Conservation (phyloP, 2,113 vertebrate species). For the Megatriorchis doriae region DNA sequence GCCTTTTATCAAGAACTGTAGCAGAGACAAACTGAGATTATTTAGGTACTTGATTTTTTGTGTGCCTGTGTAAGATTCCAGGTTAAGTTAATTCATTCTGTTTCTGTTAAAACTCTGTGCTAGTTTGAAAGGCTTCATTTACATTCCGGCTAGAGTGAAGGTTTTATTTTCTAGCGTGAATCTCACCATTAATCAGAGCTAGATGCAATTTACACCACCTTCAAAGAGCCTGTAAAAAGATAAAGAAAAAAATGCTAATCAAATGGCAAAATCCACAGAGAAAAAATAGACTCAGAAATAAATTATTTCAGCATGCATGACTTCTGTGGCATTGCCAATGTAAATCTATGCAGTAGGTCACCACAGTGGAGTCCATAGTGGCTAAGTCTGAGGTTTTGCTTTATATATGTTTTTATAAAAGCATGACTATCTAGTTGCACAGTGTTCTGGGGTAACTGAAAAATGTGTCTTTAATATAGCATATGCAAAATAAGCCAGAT, state of each 20-base stretch:
- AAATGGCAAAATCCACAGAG: conserved; percentile 39
- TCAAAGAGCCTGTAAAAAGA: conserved; percentile 48
- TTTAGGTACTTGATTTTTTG: not conserved
- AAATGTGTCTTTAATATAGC: not conserved
- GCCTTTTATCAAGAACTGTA: not conserved
- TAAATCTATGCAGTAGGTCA: conserved; percentile 55
- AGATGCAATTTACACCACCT: conserved; percentile 29
- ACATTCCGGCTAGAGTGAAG: not conserved
- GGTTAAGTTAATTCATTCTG: not conserved
- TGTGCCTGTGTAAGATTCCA: not conserved
- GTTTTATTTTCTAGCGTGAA: conserved; percentile 22
- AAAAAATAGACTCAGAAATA: conserved; percentile 40
- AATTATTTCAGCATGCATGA: conserved; percentile 57
- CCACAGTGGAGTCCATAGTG: conserved; percentile 16
- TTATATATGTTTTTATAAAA: not conserved
- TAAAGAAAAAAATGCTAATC: conserved; percentile 53
- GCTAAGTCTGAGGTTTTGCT: conserved; percentile 28
- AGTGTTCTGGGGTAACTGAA: not conserved
- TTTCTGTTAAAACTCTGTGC: not conserved
- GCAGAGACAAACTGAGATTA: not conserved
- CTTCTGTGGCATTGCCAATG: conserved; percentile 49
- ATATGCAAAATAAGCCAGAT: not conserved
- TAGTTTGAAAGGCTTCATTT: conserved; percentile 19
- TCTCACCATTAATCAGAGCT: conserved; percentile 39
- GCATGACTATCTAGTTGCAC: not conserved